These are phyloP conservation scores for Sphinx pinastri DNA, from an alignment of 2,888 invertebrate species.

Conservation along the genomic window DNA sequence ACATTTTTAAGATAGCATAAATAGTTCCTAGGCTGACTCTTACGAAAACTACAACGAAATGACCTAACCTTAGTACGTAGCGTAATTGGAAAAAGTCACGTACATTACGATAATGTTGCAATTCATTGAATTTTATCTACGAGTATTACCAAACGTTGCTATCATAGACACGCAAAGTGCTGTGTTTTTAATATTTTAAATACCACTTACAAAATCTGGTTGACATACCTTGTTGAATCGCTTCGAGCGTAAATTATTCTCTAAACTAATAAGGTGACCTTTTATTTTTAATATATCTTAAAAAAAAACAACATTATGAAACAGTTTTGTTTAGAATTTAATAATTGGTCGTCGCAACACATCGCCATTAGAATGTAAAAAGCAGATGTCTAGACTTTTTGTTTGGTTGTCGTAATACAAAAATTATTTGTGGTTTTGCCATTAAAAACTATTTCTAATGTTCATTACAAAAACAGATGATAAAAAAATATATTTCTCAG, in stretches of 20 bases:
- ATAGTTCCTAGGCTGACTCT: neutral
- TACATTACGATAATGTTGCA: constrained; percentile 9
- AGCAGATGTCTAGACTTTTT: neutral
- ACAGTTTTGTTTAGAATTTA: neutral
- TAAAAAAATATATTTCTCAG: too few species aligned
- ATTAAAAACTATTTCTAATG: too few species aligned
- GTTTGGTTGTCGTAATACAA: neutral
- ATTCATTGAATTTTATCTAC: constrained; percentile 22
- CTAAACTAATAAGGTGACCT: neutral
- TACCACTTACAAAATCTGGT: neutral
- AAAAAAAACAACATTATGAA: constrained; percentile 8
- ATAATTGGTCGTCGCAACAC: neutral
- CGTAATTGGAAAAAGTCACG: constrained; percentile 6
- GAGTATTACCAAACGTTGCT: neutral
- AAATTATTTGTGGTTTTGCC: neutral
- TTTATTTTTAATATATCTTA: neutral
- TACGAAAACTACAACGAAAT: neutral
- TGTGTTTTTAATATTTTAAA: neutral
- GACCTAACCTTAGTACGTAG: neutral
- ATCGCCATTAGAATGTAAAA: neutral
- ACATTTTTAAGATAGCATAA: neutral
- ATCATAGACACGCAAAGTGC: constrained; percentile 16
- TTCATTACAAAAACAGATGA: too few species aligned
- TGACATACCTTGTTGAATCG: neutral
- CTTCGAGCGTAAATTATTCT: neutral